Base-by-base conservation (phyloP, 2,888 invertebrate genomes). In the Capitulum mitella region DNA sequence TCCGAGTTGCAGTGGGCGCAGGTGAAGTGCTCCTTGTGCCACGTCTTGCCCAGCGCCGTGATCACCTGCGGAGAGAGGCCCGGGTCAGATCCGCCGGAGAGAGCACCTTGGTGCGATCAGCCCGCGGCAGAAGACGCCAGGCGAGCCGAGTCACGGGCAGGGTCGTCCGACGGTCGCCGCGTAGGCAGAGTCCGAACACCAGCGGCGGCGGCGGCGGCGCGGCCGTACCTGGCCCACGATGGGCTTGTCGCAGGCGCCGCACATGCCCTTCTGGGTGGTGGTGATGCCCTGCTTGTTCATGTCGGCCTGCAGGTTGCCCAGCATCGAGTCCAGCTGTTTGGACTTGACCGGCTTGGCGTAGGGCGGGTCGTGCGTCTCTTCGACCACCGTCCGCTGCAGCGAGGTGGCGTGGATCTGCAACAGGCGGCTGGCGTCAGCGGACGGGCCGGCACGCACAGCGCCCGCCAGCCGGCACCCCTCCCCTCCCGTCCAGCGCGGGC, bases 11-110 rank as follows among this genome's bases (percentile, higher is more conserved):
- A 99, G 85, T 98, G 97, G 82, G 93, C 93, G 89, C 99, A 99
- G 80, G 93, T 94, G 88, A 99, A 99, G 87, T 98, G 98, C 88
- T 98, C 98, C 77, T 98, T 97, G 87, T 99, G 98, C 98, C 98
- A 99, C 82, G 98, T 97, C 87, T 96, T 94, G 79, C 98, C 98
- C 86, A 99, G 86, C 34, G 98, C 98, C 81, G 98, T 98, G 86
- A 82, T 81, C 70, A 82, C 82, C 81, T 81, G 79, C 19, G 3
- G 10, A 34, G 70, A 70, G 16, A 70, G 43, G 48, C 22, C 22
- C 10, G 22, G 22, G 32, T 14, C 34, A 32, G 26, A 16, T 14
- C 43, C 10, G n/a, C 10, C 26, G 14, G n/a, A n/a, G n/a, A n/a
- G n/a, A n/a, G n/a, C n/a, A n/a, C n/a, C n/a, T n/a, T n/a, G n/a